phyloP scores from a whole-genome alignment of 1,140 invertebrate genomes.

The Hylaeus anthracinus region DNA sequence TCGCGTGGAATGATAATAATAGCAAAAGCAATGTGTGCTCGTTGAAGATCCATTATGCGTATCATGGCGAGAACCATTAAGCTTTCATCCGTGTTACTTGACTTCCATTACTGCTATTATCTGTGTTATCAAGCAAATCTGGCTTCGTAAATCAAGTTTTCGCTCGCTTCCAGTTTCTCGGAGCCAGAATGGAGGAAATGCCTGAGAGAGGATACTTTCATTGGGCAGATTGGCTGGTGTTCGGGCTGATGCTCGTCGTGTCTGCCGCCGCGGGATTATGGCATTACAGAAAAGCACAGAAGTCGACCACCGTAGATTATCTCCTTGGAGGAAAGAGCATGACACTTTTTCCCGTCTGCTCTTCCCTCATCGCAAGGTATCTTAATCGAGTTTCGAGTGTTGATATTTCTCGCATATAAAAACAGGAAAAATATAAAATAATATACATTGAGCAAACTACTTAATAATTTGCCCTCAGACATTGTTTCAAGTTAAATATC shows the following conservation, averaged over 20 bases:
- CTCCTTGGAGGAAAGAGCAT: conserved; percentile 87
- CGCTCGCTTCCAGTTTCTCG: conserved; percentile 13
- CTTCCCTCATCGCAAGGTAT: conserved; percentile 91
- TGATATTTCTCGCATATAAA: too few species aligned
- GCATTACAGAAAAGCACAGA: conserved; percentile 71
- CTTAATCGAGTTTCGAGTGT: too few species aligned
- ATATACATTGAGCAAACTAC: too few species aligned
- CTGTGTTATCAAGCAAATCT: conserved; percentile 43
- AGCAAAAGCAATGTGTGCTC: neutral
- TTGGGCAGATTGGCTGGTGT: conserved; percentile 83
- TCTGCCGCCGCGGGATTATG: conserved; percentile 80
- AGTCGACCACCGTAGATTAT: conserved; percentile 83
- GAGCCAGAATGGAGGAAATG: conserved; percentile 41
- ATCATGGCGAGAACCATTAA: conserved; percentile 22
- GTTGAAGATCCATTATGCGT: conserved; percentile 32
- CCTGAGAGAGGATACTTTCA: conserved; percentile 73
- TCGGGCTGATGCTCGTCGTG: conserved; percentile 81
- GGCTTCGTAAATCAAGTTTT: conserved; percentile 42
- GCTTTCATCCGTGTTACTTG: conserved; percentile 41
- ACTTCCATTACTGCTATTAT: conserved; percentile 43
- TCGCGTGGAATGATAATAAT: neutral
- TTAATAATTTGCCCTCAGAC: too few species aligned
- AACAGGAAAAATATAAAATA: too few species aligned
- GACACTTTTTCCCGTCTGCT: conserved; percentile 89
- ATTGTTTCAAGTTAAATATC: too few species aligned